Percentiles rank a stretch among this genome's conserved stretches.
phyloP scores from a whole-genome alignment of 2,797 vertebrate species.

The Hozukius guyotensis region DNA sequence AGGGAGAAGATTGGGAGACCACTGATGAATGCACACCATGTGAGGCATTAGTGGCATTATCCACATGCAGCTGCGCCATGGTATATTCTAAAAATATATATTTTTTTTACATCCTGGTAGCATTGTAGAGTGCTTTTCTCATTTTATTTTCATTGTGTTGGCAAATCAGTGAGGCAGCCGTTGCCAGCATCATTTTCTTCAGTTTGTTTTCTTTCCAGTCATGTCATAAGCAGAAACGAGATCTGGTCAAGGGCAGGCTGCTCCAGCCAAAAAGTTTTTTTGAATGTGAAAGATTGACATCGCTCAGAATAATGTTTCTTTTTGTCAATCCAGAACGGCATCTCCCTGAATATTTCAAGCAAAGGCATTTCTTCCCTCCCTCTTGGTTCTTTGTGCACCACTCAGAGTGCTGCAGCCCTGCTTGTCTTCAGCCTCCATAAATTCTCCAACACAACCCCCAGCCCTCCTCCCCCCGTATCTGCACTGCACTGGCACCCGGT shows the following conservation, averaged over 20 bases:
- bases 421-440: conserved; percentile 34
- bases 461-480: background rate
- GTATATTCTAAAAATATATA: conserved; percentile 1
- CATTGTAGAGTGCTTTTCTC: background rate
- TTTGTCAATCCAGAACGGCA: conserved; percentile 14
- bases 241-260: background rate
- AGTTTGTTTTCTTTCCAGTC: conserved; percentile 15
- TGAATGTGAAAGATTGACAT: conserved; percentile 17
- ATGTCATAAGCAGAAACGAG: conserved; percentile 18
- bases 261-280: background rate
- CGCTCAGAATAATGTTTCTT: background rate
- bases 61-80: background rate
- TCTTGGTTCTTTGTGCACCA: conserved; percentile 19
- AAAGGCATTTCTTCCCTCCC: conserved; percentile 17
- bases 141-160: background rate
- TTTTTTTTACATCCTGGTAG: background rate
- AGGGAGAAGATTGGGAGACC: conserved; percentile 7
- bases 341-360: conserved; percentile 8
- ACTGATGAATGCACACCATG: conserved; percentile 14
- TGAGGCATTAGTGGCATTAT: conserved; percentile 7
- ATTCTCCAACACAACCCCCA: background rate
- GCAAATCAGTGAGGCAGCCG: background rate
- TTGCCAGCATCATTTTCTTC: background rate
- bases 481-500: conserved; percentile 60
- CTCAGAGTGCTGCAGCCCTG: conserved; percentile 34